Percentiles rank a stretch among this genome's conserved stretches.
Evolutionary conservation across 2,888 invertebrate genomes (phyloP).

Genomic region (Drosophila acutilabella): DNA sequence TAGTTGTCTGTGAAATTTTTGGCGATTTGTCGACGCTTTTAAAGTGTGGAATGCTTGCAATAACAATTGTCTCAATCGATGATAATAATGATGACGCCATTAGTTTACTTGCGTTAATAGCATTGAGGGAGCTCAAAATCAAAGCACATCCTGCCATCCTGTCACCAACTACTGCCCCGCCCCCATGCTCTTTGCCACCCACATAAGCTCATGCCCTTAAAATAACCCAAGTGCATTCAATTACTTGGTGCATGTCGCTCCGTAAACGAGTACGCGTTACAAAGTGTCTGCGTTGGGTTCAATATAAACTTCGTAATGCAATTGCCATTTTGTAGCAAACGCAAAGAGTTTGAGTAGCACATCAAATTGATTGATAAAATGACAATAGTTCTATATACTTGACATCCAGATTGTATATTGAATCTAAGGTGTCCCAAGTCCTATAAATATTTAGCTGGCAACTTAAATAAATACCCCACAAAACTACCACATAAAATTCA

Average conservation of each 20-base stretch:
- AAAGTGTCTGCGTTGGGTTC: slow-evolving; percentile 54
- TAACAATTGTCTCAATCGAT: slow-evolving; percentile 27
- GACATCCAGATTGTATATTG: slow-evolving; percentile 30
- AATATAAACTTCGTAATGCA: slow-evolving; percentile 48
- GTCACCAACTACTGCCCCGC: not conserved
- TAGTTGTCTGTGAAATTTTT: not conserved
- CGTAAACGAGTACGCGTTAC: slow-evolving; percentile 32
- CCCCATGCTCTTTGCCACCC: slow-evolving; percentile 17
- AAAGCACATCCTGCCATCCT: slow-evolving; percentile 42
- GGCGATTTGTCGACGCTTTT: slow-evolving; percentile 2
- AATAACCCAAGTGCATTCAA: slow-evolving; percentile 68
- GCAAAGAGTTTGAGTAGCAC: slow-evolving; percentile 59
- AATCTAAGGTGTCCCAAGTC: slow-evolving; percentile 37
- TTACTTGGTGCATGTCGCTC: slow-evolving; percentile 77
- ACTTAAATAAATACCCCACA: slow-evolving; percentile 43
- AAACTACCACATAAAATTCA: not conserved
- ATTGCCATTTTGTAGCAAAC: slow-evolving; percentile 67
- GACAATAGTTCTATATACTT: slow-evolving; percentile 28
- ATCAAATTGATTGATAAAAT: slow-evolving; percentile 72
- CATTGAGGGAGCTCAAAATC: slow-evolving; percentile 63
- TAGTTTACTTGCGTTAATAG: slow-evolving; percentile 72
- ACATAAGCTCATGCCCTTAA: not conserved
- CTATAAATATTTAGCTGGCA: slow-evolving; percentile 43
- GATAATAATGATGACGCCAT: slow-evolving; percentile 34
- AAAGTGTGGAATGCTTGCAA: slow-evolving; percentile 19